These are phyloP conservation scores for Smutsia temminckii DNA, from an alignment of 2,797 vertebrate species.

Conservation along the genomic window DNA sequence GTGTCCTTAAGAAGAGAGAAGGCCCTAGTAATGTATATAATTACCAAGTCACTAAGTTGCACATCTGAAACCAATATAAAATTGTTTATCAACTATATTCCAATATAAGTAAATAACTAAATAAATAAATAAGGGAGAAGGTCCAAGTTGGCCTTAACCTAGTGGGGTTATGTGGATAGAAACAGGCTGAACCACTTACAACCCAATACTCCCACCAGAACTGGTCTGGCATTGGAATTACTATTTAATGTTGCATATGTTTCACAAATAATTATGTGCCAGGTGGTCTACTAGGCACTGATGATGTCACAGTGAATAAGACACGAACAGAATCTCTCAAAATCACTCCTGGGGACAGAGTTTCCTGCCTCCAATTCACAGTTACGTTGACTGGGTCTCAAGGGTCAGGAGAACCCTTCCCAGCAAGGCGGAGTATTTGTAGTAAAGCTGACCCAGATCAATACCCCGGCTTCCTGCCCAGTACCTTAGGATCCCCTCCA, in stretches of 20 bases:
- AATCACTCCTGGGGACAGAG: background rate
- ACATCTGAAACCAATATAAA: too few relatives aligned
- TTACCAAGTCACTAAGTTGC: too few relatives aligned
- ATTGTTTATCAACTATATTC: too few relatives aligned
- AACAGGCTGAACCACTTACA: background rate
- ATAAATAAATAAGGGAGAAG: background rate
- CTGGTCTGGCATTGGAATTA: background rate
- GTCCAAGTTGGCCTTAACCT: background rate
- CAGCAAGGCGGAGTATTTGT: background rate
- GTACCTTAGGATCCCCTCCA: background rate
- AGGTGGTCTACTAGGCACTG: background rate
- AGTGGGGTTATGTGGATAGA: background rate
- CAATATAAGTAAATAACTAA: too few relatives aligned
- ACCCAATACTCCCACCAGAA: background rate
- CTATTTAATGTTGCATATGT: background rate
- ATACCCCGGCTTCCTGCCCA: background rate
- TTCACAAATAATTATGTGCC: background rate
- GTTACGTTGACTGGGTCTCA: background rate
- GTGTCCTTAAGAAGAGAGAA: background rate
- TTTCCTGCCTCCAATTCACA: background rate
- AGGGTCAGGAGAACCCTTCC: background rate
- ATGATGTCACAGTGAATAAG: background rate
- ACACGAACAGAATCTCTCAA: background rate
- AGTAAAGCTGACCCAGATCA: background rate
- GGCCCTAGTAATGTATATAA: too few relatives aligned